phyloP scores from a whole-genome alignment of 2,113 vertebrate species.

The Chloebia gouldiae region DNA sequence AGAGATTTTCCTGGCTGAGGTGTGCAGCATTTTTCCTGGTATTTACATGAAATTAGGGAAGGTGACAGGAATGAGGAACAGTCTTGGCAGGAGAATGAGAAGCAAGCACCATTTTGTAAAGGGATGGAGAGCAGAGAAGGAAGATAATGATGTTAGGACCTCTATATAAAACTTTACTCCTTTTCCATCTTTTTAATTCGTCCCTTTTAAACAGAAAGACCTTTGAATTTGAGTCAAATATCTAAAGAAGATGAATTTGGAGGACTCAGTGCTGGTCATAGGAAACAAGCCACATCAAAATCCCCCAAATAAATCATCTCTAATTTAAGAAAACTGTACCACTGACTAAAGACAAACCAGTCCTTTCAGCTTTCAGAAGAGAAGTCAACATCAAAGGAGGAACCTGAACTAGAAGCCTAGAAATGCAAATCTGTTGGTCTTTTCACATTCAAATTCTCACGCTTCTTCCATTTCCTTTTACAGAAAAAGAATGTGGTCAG shows the following conservation, averaged over 20 bases:
- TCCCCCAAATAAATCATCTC: background rate
- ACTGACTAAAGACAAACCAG: slow-evolving; percentile 25
- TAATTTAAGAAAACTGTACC: slow-evolving; percentile 41
- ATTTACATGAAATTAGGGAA: slow-evolving; percentile 22
- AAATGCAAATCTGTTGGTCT: slow-evolving; percentile 29
- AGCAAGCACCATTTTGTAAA: background rate
- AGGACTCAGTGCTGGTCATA: background rate
- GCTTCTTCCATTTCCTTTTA: background rate
- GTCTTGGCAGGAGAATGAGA: background rate
- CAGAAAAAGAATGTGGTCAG: background rate
- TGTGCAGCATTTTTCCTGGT: background rate
- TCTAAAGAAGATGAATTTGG: background rate
- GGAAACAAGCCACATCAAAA: slow-evolving; percentile 48
- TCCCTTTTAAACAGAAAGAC: background rate
- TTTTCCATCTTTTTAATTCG: background rate
- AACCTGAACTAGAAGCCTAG: background rate
- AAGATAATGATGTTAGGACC: background rate
- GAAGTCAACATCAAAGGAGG: slow-evolving; percentile 27
- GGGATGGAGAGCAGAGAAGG: background rate
- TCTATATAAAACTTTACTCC: background rate
- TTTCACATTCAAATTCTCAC: slow-evolving; percentile 38
- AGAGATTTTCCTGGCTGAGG: background rate
- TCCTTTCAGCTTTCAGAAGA: slow-evolving; percentile 35
- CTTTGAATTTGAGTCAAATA: slow-evolving; percentile 6
- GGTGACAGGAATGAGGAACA: slow-evolving; percentile 9